Evolutionary conservation across 2,888 invertebrate genomes (phyloP).

Genomic region (Ceriagrion tenellum): DNA sequence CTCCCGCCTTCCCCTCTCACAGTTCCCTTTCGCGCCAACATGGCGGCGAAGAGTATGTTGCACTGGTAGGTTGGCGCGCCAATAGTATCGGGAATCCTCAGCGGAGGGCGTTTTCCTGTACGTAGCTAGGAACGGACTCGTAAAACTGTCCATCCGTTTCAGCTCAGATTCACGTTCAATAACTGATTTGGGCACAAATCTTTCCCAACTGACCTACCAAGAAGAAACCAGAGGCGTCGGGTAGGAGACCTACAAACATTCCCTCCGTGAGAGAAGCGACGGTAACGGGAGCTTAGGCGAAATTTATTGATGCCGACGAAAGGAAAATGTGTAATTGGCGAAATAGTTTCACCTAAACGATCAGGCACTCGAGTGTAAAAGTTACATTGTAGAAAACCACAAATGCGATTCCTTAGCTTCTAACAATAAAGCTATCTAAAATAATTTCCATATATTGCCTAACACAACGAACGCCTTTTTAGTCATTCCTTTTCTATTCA

Average conservation of each 20-base stretch:
- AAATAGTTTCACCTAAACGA: too few species aligned
- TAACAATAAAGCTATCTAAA: too few species aligned
- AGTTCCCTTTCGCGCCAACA: conserved; percentile 8
- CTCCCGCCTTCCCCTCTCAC: background rate
- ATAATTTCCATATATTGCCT: too few species aligned
- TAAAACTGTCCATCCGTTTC: background rate
- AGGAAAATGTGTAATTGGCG: too few species aligned
- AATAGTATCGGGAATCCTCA: background rate
- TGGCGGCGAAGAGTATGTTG: conserved; percentile 1
- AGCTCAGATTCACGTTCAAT: background rate
- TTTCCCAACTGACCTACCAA: background rate
- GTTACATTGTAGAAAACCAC: too few species aligned
- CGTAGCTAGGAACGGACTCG: background rate
- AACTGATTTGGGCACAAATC: background rate
- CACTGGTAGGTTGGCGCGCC: background rate
- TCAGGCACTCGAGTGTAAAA: too few species aligned
- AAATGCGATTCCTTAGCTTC: too few species aligned
- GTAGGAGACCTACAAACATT: background rate
- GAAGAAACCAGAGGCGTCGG: background rate
- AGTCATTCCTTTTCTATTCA: too few species aligned
- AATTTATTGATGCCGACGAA: too few species aligned
- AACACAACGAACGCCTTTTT: too few species aligned
- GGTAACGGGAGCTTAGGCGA: background rate
- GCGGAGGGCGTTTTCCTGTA: background rate
- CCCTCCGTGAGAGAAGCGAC: background rate